phyloP scores from a whole-genome alignment of 2,797 vertebrate genomes.

The Botia almorhae region DNA sequence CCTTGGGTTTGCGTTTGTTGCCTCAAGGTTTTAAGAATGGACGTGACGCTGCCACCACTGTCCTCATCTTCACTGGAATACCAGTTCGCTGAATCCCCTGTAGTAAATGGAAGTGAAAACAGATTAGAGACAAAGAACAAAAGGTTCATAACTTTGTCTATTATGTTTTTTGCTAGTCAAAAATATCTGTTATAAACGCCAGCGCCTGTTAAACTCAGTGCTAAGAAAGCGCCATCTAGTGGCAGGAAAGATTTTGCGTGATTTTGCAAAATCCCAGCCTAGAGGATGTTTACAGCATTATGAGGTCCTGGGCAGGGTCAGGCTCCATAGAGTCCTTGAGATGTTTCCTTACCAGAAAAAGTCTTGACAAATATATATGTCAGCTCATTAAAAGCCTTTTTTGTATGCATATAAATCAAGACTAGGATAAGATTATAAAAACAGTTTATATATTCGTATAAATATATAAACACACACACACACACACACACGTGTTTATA shows the following conservation, averaged over 20 bases:
- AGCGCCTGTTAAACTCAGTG: not conserved
- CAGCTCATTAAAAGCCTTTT: constrained; percentile 5
- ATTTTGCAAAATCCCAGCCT: constrained; percentile 24
- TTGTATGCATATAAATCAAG: not conserved
- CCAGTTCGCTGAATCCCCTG: constrained; percentile 95
- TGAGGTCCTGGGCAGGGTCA: constrained; percentile 43
- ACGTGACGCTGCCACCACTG: constrained; percentile 89
- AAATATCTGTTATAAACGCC: not conserved
- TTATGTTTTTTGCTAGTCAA: not conserved
- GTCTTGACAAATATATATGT: constrained; percentile 36
- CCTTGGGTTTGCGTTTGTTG: constrained; percentile 86
- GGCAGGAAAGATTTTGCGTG: constrained; percentile 23
- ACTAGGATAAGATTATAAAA: not conserved
- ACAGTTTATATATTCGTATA: not conserved
- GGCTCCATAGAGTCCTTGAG: constrained; percentile 26
- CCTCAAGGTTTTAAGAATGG: constrained; percentile 89
- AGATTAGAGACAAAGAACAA: not conserved
- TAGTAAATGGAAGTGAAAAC: not conserved
- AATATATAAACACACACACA: no score
- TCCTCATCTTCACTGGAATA: constrained; percentile 98
- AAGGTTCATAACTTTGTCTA: no score
- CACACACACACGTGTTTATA: no score
- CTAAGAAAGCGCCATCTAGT: constrained; percentile 55
- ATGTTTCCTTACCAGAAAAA: constrained; percentile 42
- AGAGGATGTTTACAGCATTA: constrained; percentile 54